phyloP scores from a whole-genome alignment of 2,113 vertebrate genomes.

The Silurus glanis region DNA sequence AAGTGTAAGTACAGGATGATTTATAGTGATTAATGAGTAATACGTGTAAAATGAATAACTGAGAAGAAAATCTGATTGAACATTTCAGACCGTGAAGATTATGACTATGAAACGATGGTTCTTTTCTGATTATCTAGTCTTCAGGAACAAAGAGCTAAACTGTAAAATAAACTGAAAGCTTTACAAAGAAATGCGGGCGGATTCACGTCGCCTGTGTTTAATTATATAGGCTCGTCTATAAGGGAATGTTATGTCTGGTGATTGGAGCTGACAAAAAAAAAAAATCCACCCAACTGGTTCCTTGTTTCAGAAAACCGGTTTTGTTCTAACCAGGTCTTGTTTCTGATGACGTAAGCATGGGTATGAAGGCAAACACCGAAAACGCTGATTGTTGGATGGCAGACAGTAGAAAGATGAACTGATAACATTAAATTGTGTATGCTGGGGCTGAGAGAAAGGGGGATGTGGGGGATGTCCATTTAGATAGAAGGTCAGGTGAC shows the following conservation, averaged over 20 bases:
- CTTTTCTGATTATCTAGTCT: neutral
- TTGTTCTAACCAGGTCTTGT: conserved; percentile 27
- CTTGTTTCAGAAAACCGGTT: conserved; percentile 29
- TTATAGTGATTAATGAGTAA: neutral
- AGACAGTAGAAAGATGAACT: conserved; percentile 61
- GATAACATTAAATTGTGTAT: conserved; percentile 35
- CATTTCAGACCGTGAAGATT: neutral
- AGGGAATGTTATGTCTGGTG: conserved; percentile 39
- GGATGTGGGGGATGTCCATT: conserved; percentile 8
- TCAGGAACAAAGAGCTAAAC: neutral
- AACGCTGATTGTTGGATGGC: conserved; percentile 54
- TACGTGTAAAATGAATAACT: neutral
- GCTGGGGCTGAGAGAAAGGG: neutral
- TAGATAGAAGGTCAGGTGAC: conserved; percentile 32
- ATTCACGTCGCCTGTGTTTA: conserved; percentile 9
- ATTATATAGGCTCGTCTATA: neutral
- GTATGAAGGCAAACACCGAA: conserved; percentile 39
- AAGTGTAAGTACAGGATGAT: neutral
- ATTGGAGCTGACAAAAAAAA: conserved; percentile 33
- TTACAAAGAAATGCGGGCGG: neutral
- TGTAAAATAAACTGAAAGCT: conserved; percentile 3
- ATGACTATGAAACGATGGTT: neutral
- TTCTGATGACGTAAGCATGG: neutral
- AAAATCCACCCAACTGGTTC: neutral
- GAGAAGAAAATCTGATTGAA: neutral